Evolutionary conservation across 2,797 vertebrate genomes (phyloP).

Genomic region (Rallus crepitans): DNA sequence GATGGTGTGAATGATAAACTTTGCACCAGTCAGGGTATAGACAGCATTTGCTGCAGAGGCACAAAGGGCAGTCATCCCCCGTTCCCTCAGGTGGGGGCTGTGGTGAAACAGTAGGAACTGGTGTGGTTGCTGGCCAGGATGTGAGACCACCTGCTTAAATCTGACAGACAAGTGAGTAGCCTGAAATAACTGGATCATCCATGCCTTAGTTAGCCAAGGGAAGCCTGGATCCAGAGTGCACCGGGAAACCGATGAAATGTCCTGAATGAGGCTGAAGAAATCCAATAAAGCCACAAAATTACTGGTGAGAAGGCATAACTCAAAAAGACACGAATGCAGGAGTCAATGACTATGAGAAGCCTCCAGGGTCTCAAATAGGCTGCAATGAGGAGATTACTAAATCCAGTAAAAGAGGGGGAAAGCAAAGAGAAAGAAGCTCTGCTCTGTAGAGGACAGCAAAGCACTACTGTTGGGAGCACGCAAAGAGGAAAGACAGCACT

Average conservation of each 20-base stretch:
- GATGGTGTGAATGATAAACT: not conserved
- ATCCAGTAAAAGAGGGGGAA: not conserved
- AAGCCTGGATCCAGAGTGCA: not conserved
- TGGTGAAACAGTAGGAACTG: not conserved
- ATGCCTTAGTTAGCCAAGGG: not conserved
- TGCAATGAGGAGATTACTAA: not conserved
- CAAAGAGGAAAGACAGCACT: not conserved
- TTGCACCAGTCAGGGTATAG: not conserved
- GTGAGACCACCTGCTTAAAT: not conserved
- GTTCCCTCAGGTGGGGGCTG: not conserved
- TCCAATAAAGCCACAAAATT: constrained; percentile 31
- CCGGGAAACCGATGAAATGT: not conserved
- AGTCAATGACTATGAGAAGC: constrained; percentile 9
- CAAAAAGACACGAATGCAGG: not conserved
- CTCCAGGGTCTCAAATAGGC: not conserved
- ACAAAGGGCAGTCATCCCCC: not conserved
- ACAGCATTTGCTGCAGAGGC: not conserved
- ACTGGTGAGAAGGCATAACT: not conserved
- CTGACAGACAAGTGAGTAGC: not conserved
- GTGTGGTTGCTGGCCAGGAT: not conserved
- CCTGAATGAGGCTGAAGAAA: constrained; percentile 3
- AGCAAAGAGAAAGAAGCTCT: not conserved
- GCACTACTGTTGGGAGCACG: not conserved
- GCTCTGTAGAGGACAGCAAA: constrained; percentile 47
- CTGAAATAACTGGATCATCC: not conserved